Evolutionary conservation across 2,888 invertebrate species (phyloP).

Genomic region (Odontomyia ornata): DNA sequence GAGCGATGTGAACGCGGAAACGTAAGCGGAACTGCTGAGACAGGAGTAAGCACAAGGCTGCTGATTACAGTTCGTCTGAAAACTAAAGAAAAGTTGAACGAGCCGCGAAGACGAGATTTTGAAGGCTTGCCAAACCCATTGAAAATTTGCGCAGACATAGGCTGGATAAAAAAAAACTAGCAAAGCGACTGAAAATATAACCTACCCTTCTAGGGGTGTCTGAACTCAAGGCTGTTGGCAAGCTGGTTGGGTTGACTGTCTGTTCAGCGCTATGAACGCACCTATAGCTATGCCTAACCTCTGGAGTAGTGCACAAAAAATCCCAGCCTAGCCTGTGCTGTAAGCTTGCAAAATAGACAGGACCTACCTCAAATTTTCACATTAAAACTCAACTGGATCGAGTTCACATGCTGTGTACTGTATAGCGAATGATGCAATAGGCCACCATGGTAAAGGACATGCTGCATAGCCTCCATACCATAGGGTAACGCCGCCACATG

Average conservation of each 20-base stretch:
- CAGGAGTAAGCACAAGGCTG: not conserved
- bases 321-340: not conserved
- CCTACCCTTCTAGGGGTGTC: not conserved
- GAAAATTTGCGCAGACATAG: not conserved
- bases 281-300: not conserved
- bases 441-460: slow-evolving; percentile 30
- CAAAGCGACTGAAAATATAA: not conserved
- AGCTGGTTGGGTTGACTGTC: not conserved
- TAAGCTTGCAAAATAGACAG: slow-evolving; percentile 39
- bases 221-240: not conserved
- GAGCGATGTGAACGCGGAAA: not conserved
- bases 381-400: slow-evolving; percentile 11
- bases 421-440: slow-evolving; percentile 22
- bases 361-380: slow-evolving; percentile 41
- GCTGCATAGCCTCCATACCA: not conserved
- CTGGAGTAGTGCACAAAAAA: not conserved
- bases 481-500: not conserved
- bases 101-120: not conserved
- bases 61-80: not conserved
- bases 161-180: not conserved
- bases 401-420: not conserved
- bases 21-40: not conserved
- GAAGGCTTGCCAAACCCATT: not conserved
- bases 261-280: not conserved
- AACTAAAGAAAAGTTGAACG: not conserved